Conservation (phyloP, 1,140 invertebrate genomes). For the Diabrotica undecimpunctata region DNA sequence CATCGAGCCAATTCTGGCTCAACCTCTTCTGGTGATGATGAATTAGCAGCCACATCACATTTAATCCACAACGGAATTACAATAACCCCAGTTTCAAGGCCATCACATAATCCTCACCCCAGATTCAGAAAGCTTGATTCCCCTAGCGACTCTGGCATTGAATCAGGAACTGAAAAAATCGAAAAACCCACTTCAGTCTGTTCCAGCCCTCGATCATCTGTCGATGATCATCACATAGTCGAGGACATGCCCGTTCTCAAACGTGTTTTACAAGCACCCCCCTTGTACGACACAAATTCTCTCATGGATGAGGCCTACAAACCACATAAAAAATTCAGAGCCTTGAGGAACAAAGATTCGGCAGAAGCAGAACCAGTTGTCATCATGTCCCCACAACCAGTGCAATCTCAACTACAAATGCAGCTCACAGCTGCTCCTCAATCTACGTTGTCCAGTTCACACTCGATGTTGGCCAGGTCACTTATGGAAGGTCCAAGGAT, state of each 20-base stretch:
- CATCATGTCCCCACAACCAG: conserved; percentile 37
- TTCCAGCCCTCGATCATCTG: conserved; percentile 78
- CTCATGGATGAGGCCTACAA: conserved; percentile 93
- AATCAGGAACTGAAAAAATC: conserved; percentile 82
- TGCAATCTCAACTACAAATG: conserved; percentile 49
- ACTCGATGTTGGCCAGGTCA: conserved; percentile 81
- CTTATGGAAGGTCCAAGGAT: conserved; percentile 84
- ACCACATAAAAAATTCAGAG: conserved; percentile 91
- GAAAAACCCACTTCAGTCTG: conserved; percentile 79
- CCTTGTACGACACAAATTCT: conserved; percentile 81
- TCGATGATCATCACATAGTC: conserved; percentile 73
- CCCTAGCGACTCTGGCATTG: conserved; percentile 88
- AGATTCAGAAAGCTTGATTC: conserved; percentile 80
- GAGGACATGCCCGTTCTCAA: conserved; percentile 93
- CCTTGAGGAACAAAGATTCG: conserved; percentile 71
- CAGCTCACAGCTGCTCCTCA: conserved; percentile 48
- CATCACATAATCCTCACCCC: conserved; percentile 47
- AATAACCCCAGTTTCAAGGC: conserved; percentile 60
- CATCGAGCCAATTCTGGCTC: conserved; percentile 73
- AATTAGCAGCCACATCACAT: conserved; percentile 62
- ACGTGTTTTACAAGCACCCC: conserved; percentile 85
- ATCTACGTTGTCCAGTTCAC: conserved; percentile 67
- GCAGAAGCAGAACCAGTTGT: conserved; percentile 68
- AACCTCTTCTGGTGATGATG: conserved; percentile 72
- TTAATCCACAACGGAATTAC: conserved; percentile 64